phyloP scores from a whole-genome alignment of 2,113 vertebrate genomes.

The Hymenochirus boettgeri region DNA sequence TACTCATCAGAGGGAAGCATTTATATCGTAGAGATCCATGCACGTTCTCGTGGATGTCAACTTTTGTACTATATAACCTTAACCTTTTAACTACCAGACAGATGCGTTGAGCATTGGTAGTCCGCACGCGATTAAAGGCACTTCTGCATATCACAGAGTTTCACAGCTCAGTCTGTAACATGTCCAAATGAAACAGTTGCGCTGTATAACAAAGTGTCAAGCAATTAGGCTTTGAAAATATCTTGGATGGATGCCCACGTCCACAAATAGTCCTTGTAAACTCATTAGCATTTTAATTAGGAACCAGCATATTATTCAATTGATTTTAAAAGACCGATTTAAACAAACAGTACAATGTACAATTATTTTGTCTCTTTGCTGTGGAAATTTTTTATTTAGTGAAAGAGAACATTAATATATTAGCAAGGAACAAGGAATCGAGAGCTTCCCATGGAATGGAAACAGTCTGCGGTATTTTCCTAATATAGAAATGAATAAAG shows the following conservation, averaged over 20 bases:
- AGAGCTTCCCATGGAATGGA: too few species aligned
- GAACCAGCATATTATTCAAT: constrained; percentile 11
- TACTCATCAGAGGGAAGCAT: too few species aligned
- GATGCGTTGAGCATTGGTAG: not conserved
- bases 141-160: constrained; percentile 28
- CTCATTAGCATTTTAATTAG: constrained; percentile 41
- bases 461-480: too few species aligned
- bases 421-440: too few species aligned
- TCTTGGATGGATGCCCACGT: constrained; percentile 35
- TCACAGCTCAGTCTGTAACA: constrained; percentile 24
- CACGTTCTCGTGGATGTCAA: too few species aligned
- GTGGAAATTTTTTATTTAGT: not conserved
- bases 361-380: not conserved
- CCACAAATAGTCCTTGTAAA: constrained; percentile 23
- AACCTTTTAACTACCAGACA: not conserved
- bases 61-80: not conserved
- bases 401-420: not conserved
- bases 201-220: constrained; percentile 23
- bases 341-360: not conserved
- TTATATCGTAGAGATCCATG: too few species aligned
- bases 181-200: constrained; percentile 24
- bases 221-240: constrained; percentile 38
- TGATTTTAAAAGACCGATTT: constrained; percentile 32
- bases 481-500: too few species aligned
- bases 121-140: constrained; percentile 3